Percentiles rank a stretch among this genome's conserved stretches.
Evolutionary conservation across 2,888 invertebrate genomes (phyloP).

Genomic region (Elaeidobius kamerunicus): DNA sequence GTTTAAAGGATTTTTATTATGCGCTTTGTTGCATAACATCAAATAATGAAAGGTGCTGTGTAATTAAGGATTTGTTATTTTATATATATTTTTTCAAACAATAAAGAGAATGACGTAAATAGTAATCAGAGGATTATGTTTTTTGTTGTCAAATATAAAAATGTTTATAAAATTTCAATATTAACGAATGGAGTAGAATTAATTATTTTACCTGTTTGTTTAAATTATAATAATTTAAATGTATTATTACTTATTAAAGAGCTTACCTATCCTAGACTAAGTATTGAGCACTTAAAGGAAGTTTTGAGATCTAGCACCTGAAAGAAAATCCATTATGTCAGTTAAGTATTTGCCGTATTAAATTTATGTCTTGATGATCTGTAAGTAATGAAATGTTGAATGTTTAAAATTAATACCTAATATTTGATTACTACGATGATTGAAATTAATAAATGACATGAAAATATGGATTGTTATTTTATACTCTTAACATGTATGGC

Average conservation of each 20-base stretch:
- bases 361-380: background rate
- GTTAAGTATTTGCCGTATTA: background rate
- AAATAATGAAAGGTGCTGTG: background rate
- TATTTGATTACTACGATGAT: background rate
- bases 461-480: no score
- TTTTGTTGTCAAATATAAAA: no score
- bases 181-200: no score
- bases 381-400: background rate
- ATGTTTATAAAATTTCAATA: no score
- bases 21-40: slow-evolving; percentile 4
- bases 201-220: no score
- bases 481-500: no score
- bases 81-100: background rate
- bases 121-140: no score
- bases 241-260: no score
- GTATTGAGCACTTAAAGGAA: slow-evolving; percentile 19
- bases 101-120: no score
- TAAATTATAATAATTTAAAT: no score
- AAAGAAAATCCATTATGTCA: slow-evolving; percentile 23
- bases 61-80: slow-evolving; percentile 6
- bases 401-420: background rate
- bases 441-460: no score
- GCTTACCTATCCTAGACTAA: slow-evolving; percentile 20
- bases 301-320: slow-evolving; percentile 22
- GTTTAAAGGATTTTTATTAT: slow-evolving; percentile 2